phyloP scores from a whole-genome alignment of 1,140 invertebrate genomes.

The Cardiocondyla obscurior region DNA sequence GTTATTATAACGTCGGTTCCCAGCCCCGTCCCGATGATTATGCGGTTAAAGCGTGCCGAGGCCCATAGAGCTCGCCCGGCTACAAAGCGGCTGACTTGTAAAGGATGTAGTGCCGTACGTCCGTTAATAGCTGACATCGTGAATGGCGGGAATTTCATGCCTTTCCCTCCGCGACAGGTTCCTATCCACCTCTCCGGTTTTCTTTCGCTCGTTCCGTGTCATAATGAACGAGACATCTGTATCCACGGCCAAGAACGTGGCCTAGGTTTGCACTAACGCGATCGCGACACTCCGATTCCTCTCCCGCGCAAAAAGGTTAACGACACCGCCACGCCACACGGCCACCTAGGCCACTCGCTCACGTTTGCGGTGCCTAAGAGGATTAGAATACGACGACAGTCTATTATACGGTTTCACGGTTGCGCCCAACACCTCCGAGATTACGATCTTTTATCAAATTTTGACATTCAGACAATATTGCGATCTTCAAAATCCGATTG shows the following conservation, averaged over 20 bases:
- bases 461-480: neutral
- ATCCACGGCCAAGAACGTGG: constrained; percentile 60
- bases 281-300: constrained; percentile 44
- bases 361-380: neutral
- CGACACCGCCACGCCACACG: constrained; percentile 8
- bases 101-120: constrained; percentile 72
- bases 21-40: constrained; percentile 68
- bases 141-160: constrained; percentile 75
- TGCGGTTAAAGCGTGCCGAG: constrained; percentile 66
- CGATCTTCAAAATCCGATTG: neutral
- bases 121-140: constrained; percentile 72
- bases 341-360: neutral
- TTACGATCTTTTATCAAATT: neutral
- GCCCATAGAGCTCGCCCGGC: constrained; percentile 62
- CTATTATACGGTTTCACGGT: neutral
- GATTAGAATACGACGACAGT: constrained; percentile 24
- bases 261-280: constrained; percentile 50
- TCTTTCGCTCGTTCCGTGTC: constrained; percentile 70
- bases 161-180: constrained; percentile 69
- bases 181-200: constrained; percentile 68
- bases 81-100: constrained; percentile 74
- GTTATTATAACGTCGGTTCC: constrained; percentile 71
- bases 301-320: constrained; percentile 44
- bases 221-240: constrained; percentile 74
- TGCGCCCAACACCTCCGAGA: neutral